Evolutionary conservation across 2,888 invertebrate genomes (phyloP).

Genomic region (Mesopsocus fuscifrons): DNA sequence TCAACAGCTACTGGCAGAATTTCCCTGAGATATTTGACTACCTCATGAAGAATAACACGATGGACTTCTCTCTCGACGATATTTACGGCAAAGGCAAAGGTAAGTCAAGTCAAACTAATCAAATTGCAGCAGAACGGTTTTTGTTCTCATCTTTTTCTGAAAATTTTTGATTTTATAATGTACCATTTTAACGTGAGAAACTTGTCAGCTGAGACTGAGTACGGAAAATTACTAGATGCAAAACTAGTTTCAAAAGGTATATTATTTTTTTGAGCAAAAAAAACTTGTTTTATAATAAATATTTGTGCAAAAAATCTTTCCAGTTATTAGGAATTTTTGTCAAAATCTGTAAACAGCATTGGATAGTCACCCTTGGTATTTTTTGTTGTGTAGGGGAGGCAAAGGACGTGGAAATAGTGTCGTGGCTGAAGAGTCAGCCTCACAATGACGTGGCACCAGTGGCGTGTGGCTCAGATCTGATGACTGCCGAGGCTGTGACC

Average conservation of each 20-base stretch:
- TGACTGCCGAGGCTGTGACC: constrained; percentile 45
- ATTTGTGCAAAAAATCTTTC: constrained; percentile 1
- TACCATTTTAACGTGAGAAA: too few relatives aligned
- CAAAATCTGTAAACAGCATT: too few relatives aligned
- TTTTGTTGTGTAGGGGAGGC: constrained; percentile 23
- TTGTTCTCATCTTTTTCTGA: too few relatives aligned
- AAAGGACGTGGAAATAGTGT: constrained; percentile 28
- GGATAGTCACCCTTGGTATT: neutral
- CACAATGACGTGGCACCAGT: constrained; percentile 39
- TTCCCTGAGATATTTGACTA: constrained; percentile 57
- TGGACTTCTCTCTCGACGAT: constrained; percentile 23
- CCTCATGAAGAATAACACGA: constrained; percentile 25
- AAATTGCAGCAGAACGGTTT: too few relatives aligned
- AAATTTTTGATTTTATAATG: too few relatives aligned
- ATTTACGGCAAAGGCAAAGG: constrained; percentile 34
- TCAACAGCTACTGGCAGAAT: constrained; percentile 44
- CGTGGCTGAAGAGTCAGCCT: constrained; percentile 55
- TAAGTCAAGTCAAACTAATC: too few relatives aligned
- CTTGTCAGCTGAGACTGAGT: too few relatives aligned
- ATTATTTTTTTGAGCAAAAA: too few relatives aligned
- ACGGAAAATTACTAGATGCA: too few relatives aligned
- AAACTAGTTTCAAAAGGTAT: too few relatives aligned
- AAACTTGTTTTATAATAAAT: neutral
- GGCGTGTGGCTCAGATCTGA: constrained; percentile 45
- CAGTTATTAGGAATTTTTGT: too few relatives aligned